Evolutionary conservation across 2,888 invertebrate species (phyloP), one percentile per base, ranked within the genome.

Genomic region (Acanthosoma haemorrhoidale): DNA sequence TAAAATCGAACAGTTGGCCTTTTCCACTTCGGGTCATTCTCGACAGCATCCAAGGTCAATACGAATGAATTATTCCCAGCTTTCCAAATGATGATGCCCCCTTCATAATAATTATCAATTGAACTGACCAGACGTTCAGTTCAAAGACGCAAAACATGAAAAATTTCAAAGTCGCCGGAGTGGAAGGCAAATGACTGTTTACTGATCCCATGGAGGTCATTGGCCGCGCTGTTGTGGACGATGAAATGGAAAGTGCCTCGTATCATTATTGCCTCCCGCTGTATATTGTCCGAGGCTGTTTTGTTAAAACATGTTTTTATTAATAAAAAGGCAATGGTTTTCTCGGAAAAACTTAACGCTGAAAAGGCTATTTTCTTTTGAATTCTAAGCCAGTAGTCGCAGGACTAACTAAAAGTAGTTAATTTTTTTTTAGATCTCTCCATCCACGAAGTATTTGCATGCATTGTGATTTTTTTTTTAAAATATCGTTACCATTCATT

Each of bases 1-100:
- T 51, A 25, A 51, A 51, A 51, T 51, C 51, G 51, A 51, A 51
- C 51, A 51, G 51, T 51, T 51, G 51, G 51, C 29, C 25, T 21
- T 51, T 51, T 51, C 21, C 25, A 51, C 51, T 25, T 25, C 51
- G 29, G 29, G 51, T 51, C 51, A 51, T 51, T 51, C 25, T 25
- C 51, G 51, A 25, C 51, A 25, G 51, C 51, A 51, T 51, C 29
- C 51, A 51, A 51, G 51, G 51, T 51, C 51, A 51, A 51, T 51
- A 4, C 51, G 9, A n/a, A 25, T n/a, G 51, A n/a, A 25, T 51
- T 51, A 51, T 51, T 51, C 29, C 51, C 29, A 21, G 25, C 25
- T 51, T 51, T 25, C n/a, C n/a, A n/a, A n/a, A n/a, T n/a, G n/a
- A n/a, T n/a, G n/a, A n/a, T n/a, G n/a, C n/a, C n/a, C n/a, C n/a